Evolutionary conservation across 2,888 invertebrate genomes (phyloP).

Genomic region (Bellardia pandia): DNA sequence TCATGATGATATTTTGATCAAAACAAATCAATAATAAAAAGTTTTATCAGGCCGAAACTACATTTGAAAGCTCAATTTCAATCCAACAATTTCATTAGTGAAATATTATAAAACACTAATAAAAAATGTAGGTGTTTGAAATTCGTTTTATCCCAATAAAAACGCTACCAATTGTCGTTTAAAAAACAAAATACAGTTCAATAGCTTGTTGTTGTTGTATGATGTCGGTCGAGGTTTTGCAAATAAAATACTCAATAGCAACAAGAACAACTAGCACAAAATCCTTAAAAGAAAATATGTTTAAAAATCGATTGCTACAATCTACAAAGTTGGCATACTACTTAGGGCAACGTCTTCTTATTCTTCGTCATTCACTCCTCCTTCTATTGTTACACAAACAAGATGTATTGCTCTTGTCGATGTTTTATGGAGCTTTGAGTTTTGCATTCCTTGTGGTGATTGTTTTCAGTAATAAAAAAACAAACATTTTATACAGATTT

Average conservation of each 20-base stretch:
- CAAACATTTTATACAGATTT: slow-evolving; percentile 1
- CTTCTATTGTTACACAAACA: slow-evolving; percentile 50
- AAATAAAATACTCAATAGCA: slow-evolving; percentile 18
- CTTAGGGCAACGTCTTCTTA: slow-evolving; percentile 31
- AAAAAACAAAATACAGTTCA: slow-evolving; percentile 57
- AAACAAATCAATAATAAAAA: no score
- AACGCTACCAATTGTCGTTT: not conserved
- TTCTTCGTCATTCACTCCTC: slow-evolving; percentile 1
- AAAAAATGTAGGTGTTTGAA: no score
- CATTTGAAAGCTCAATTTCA: no score
- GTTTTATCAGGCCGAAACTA: no score
- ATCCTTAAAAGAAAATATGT: slow-evolving; percentile 15
- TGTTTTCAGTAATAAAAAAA: slow-evolving; percentile 25
- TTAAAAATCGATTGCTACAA: slow-evolving; percentile 60
- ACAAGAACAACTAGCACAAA: slow-evolving; percentile 17
- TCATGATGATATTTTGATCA: no score
- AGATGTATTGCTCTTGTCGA: slow-evolving; percentile 63
- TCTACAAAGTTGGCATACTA: slow-evolving; percentile 21
- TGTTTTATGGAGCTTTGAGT: slow-evolving; percentile 50
- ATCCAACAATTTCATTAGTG: no score
- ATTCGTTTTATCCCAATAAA: not conserved
- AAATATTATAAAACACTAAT: not conserved
- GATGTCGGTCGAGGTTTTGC: slow-evolving; percentile 17
- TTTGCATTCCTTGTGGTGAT: slow-evolving; percentile 50
- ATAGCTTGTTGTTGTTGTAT: slow-evolving; percentile 38